Base-by-base conservation (phyloP, 2,113 vertebrate genomes). In the Vidua chalybeata region DNA sequence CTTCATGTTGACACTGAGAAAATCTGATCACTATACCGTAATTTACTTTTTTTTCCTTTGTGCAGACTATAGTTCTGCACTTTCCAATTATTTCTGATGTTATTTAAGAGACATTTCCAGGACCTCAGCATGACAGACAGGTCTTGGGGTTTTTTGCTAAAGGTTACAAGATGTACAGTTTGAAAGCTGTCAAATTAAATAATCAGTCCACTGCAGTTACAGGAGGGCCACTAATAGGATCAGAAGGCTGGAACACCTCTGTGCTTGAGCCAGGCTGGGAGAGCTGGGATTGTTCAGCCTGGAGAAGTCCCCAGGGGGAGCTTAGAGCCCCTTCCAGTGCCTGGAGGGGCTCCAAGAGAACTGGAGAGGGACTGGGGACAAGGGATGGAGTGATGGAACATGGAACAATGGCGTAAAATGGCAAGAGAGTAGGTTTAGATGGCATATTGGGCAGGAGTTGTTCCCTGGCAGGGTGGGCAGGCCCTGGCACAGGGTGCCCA, bases 21-120 rank as follows among this genome's bases (percentile, higher is more conserved):
- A 93, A 95, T 87, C 63, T 80, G 82, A 95, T 92, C 64, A 62
- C 86, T 82, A 8, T 23, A n/a, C 15, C 23, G 73, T 80, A 62
- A 91, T 94, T 94, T 93, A 59, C 41, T 35, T 92, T 96, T 92
- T 78, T 96, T 93, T 90, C 15, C 63, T 89, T 95, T 33, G 55
- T 43, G 61, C 31, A 86, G 46, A 69, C 52, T 92, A 61, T 73
- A 83, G 48, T 75, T 94, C 59, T 62, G 72, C 15, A 72, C 49
- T 90, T 90, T 58, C 74, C 75, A 85, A 85, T 90, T 85, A 72
- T 93, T 95, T 71, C 87, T 78, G 54, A 28, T 49, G 45, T 46
- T 63, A 28, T 76, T 69, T 92, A 58, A 68, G 72, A 76, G 51
- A 45, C 37, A 26, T 88, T 95, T 92, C 73, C 64, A 62, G 45